Conservation (phyloP, 1,140 invertebrate species). For the Charaxes varanes region DNA sequence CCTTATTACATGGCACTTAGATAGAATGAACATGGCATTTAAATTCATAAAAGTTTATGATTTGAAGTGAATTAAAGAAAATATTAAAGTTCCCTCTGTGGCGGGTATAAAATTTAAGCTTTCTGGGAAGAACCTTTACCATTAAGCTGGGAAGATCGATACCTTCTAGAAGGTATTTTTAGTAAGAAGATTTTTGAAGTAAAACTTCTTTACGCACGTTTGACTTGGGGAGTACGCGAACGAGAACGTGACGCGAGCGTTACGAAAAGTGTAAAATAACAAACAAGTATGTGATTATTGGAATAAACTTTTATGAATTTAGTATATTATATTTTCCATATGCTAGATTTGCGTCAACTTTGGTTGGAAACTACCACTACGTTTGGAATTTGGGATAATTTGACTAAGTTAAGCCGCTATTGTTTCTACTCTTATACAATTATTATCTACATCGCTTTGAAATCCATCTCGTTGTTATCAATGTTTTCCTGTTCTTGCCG, state of each 20-base stretch:
- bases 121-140: neutral
- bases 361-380: slow-evolving; percentile 65
- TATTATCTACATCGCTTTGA: slow-evolving; percentile 51
- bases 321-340: slow-evolving; percentile 12
- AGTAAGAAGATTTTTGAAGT: no score
- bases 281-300: neutral
- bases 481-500: slow-evolving; percentile 46
- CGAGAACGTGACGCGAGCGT: neutral
- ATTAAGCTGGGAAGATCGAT: no score
- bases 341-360: slow-evolving; percentile 57
- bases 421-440: slow-evolving; percentile 1
- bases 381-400: slow-evolving; percentile 38
- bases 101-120: neutral
- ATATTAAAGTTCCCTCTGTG: neutral
- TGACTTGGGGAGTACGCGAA: neutral
- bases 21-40: slow-evolving; percentile 34
- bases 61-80: neutral
- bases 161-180: no score
- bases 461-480: slow-evolving; percentile 48
- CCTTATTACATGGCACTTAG: slow-evolving; percentile 51
- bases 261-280: neutral
- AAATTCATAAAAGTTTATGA: slow-evolving; percentile 20
- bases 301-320: slow-evolving; percentile 15
- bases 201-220: no score
- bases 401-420: neutral